Evolutionary conservation across 2,888 invertebrate species (phyloP).

Genomic region (Lamellibrachia columna): DNA sequence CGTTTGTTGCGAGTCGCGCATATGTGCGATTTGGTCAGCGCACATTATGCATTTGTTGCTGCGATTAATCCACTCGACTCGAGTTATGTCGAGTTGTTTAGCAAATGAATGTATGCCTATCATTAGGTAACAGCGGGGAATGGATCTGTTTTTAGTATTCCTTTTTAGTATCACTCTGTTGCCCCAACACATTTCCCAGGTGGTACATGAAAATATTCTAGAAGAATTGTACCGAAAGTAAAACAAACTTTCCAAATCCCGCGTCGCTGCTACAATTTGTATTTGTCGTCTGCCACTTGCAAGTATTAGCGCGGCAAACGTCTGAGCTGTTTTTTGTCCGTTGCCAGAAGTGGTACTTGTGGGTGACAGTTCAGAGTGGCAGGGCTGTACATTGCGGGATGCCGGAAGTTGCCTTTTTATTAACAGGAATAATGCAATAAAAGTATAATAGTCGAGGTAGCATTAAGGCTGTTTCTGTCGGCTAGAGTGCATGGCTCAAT

Average conservation of each 20-base stretch:
- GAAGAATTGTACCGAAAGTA: background rate
- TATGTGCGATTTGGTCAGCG: too few species aligned
- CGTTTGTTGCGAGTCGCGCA: too few species aligned
- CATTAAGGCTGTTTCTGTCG: too few species aligned
- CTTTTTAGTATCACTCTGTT: background rate
- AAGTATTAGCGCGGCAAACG: background rate
- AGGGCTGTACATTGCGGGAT: background rate
- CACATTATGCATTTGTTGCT: too few species aligned
- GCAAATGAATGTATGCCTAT: too few species aligned
- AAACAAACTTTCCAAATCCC: background rate
- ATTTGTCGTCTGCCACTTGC: background rate
- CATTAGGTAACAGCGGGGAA: too few species aligned
- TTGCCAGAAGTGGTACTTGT: background rate
- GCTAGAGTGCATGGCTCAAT: too few species aligned
- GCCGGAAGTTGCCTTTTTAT: background rate
- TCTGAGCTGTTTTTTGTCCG: background rate
- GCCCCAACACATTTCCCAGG: background rate
- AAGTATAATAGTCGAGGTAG: background rate
- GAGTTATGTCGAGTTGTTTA: too few species aligned
- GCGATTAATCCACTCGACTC: too few species aligned
- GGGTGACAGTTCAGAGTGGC: background rate
- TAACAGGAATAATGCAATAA: background rate
- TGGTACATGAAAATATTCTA: background rate
- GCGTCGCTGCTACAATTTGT: background rate
- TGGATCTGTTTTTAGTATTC: too few species aligned